Base-by-base conservation (phyloP, 1,140 invertebrate species). In the Saccostrea glomerata region DNA sequence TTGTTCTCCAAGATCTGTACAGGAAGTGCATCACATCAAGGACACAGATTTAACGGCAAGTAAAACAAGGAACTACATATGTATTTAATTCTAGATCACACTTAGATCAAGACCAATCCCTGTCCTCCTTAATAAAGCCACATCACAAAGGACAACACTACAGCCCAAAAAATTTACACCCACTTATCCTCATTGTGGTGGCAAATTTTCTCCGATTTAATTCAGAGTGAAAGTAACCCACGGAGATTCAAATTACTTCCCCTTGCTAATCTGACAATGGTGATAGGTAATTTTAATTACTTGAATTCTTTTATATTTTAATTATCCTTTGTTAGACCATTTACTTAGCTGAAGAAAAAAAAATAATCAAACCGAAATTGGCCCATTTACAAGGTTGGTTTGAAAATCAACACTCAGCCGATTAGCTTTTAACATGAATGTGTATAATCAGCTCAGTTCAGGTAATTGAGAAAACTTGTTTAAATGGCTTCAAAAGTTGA, bases 351-450 rank as follows among this genome's bases (percentile, higher is more conserved):
- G 13, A 36, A 77, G 70, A 25, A 77, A 17, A 47, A 9, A 77
- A 30, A 25, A 30, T 36, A 25, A 77, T 77, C 30, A 25, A 77
- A 15, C 23, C 25, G 25, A 30, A 77, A 77, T 77, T 30, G 70
- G 70, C 70, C 70, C 30, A 77, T 77, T 77, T 36, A 77, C 30
- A 77, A 77, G 70, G 70, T 77, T 63, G 70, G 70, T 30, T 77
- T 25, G 70, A 36, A 77, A 77, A 77, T 36, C 25, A 25, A 77
- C 70, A 77, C 70, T 36, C 70, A 2, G 9, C 9, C 9, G 23
- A 77, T 77, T 77, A 36, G 70, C 70, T 77, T 77, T 77, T 77
- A 77, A 77, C 70, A 77, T 77, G 70, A 77, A 77, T 77, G 23
- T 77, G 70, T 77, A 77, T 77, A 77, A 77, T 77, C 70, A 36